Conservation (phyloP, 2,113 vertebrate species). For the Aspiorhynchus laticeps region DNA sequence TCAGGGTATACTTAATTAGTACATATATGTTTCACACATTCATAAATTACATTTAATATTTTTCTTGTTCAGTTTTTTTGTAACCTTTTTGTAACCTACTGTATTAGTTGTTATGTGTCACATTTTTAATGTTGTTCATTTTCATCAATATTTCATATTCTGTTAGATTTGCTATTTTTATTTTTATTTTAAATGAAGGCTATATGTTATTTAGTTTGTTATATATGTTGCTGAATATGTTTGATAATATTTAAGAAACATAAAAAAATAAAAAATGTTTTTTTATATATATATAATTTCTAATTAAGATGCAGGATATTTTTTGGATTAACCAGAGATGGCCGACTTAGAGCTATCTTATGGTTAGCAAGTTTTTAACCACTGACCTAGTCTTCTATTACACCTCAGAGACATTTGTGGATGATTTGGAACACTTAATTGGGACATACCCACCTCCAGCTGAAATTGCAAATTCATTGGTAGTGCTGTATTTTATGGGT, state of each 20-base stretch:
- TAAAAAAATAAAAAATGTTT: no score
- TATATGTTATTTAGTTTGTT: no score
- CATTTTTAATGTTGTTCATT: not conserved
- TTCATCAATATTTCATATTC: not conserved
- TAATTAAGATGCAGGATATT: no score
- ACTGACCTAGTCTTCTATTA: not conserved
- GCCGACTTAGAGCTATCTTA: no score
- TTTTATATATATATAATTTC: no score
- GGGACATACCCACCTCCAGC: not conserved
- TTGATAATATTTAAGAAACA: not conserved
- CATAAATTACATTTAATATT: no score
- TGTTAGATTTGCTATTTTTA: not conserved
- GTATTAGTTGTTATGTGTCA: no score
- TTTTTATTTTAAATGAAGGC: no score
- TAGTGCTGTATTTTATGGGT: not conserved
- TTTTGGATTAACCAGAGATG: not conserved
- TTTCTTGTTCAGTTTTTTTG: no score
- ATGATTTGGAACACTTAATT: conserved; percentile 14
- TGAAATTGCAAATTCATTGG: not conserved
- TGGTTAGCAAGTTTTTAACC: not conserved
- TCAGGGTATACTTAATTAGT: not conserved
- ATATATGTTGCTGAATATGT: not conserved
- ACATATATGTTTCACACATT: not conserved
- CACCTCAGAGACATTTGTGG: not conserved
- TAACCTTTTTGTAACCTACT: no score